A percentile compares a stretch with the other conserved stretches of the same genome.
Evolutionary conservation across 2,888 invertebrate genomes (phyloP).

Genomic region (Diloba caeruleocephala): DNA sequence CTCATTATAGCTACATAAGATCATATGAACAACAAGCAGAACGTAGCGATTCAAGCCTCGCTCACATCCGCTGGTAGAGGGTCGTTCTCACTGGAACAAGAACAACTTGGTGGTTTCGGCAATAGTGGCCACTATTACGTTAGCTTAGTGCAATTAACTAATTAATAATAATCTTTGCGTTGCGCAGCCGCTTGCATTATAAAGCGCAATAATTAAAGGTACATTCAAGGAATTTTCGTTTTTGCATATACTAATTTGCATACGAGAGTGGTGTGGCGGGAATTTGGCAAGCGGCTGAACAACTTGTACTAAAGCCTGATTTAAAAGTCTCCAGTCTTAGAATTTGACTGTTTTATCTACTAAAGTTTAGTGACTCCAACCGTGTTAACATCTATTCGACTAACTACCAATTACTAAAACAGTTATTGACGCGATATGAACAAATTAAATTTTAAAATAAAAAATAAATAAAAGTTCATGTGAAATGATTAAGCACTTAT

Average conservation of each 20-base stretch:
- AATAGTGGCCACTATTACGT: conserved; percentile 61
- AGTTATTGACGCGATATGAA: too few species aligned
- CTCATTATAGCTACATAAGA: conserved; percentile 7
- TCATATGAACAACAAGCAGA: neutral
- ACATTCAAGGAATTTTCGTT: conserved; percentile 65
- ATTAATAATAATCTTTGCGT: conserved; percentile 65
- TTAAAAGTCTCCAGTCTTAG: too few species aligned
- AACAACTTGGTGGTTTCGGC: conserved; percentile 79
- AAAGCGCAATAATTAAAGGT: conserved; percentile 62
- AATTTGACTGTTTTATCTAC: too few species aligned
- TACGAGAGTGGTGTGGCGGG: conserved; percentile 28
- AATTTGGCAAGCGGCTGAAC: conserved; percentile 24
- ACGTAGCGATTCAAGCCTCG: conserved; percentile 69
- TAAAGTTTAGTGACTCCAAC: too few species aligned
- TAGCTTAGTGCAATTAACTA: conserved; percentile 70
- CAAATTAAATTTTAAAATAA: too few species aligned
- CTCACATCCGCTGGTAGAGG: conserved; percentile 81
- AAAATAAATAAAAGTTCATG: too few species aligned
- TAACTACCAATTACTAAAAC: too few species aligned
- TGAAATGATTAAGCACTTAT: too few species aligned
- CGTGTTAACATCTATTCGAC: too few species aligned
- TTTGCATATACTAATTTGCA: conserved; percentile 42
- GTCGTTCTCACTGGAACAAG: conserved; percentile 82
- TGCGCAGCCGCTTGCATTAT: conserved; percentile 67
- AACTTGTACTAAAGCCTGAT: too few species aligned